Conservation (phyloP, 30 jellyfish, hydroid and myxozoan species). For the Turritopsis rubra region DNA sequence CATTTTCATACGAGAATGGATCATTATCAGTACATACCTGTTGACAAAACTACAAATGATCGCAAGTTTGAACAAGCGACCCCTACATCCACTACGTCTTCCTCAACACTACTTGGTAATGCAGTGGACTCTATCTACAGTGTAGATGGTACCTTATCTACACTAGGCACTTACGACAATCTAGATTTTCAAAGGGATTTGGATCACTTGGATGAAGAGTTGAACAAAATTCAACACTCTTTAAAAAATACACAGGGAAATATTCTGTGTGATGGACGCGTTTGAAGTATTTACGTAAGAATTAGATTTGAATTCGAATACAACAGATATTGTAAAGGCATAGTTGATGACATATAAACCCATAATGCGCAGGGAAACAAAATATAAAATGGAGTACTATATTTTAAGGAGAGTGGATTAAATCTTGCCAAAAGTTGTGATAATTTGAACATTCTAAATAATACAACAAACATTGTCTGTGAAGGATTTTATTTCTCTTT, state of each 20-base stretch:
- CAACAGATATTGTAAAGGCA: too few relatives aligned
- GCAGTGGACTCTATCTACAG: background rate
- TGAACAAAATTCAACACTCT: constrained; percentile 4
- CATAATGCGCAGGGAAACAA: too few relatives aligned
- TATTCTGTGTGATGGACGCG: background rate
- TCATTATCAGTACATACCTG: background rate
- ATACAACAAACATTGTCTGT: too few relatives aligned
- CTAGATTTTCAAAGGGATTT: constrained; percentile 26
- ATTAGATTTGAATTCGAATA: too few relatives aligned
- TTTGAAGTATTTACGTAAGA: too few relatives aligned
- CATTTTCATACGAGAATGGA: background rate
- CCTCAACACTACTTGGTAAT: background rate
- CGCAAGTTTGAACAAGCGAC: background rate
- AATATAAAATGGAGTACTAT: too few relatives aligned
- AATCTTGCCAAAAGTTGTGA: too few relatives aligned
- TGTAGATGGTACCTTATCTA: constrained; percentile 14
- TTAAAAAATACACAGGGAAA: background rate
- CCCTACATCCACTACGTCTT: background rate
- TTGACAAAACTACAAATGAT: background rate
- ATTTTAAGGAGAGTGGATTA: too few relatives aligned
- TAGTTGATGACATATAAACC: too few relatives aligned
- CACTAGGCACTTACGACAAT: constrained; percentile 23
- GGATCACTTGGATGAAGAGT: constrained; percentile 21
- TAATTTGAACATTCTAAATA: too few relatives aligned
- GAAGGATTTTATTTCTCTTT: too few relatives aligned